These are phyloP conservation scores for Mesopsocus fuscifrons DNA, from an alignment of 2,888 invertebrate genomes.

Conservation along the genomic window DNA sequence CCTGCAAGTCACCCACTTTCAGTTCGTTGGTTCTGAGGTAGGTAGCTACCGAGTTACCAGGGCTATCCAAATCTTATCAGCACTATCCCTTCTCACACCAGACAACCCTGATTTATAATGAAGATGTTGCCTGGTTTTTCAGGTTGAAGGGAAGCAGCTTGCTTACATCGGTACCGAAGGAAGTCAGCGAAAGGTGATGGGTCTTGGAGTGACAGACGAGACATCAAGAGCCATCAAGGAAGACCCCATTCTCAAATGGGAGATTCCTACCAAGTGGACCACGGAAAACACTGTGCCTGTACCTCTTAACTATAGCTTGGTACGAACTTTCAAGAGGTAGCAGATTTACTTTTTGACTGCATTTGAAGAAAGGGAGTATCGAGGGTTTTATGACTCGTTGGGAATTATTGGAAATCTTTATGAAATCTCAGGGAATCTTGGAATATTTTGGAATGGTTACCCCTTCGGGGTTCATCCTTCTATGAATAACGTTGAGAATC, in stretches of 20 bases:
- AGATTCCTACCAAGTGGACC: conserved; percentile 28
- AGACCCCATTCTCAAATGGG: conserved; percentile 24
- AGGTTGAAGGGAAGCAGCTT: neutral
- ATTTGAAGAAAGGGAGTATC: neutral
- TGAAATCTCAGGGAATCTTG: too few species aligned
- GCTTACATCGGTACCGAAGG: neutral
- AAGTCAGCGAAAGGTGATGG: neutral
- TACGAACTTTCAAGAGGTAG: conserved; percentile 13
- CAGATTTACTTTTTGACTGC: neutral
- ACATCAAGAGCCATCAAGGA: conserved; percentile 9
- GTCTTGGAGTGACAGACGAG: conserved; percentile 1
- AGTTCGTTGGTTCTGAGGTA: too few species aligned
- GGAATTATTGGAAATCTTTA: too few species aligned
- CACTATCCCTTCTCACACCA: too few species aligned
- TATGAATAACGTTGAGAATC: too few species aligned
- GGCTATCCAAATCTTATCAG: too few species aligned
- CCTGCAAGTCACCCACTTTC: too few species aligned
- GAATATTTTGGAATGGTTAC: too few species aligned
- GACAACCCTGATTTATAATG: too few species aligned
- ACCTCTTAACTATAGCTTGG: conserved; percentile 31
- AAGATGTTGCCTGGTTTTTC: neutral
- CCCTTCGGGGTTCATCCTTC: too few species aligned
- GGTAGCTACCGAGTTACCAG: too few species aligned
- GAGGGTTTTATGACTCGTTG: too few species aligned
- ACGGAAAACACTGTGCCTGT: conserved; percentile 32